Percentiles rank a stretch among this genome's conserved stretches.
Conservation (phyloP, 2,113 vertebrate species). For the Salvelinus fontinalis region DNA sequence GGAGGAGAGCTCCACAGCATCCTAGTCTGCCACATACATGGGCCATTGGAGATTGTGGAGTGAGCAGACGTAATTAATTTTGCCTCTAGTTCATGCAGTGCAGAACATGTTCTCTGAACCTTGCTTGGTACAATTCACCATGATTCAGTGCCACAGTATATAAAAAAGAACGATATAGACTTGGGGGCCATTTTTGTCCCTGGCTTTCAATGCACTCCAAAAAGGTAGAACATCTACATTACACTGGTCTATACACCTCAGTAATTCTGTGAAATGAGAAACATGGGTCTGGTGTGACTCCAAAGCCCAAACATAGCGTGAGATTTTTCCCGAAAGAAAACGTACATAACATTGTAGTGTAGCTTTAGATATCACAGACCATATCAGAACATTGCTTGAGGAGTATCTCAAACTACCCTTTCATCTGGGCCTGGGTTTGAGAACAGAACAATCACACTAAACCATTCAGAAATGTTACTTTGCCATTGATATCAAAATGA, state of each 20-base stretch:
- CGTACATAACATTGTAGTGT: background rate
- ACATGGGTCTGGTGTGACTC: background rate
- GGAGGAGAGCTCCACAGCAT: background rate
- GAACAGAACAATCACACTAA: background rate
- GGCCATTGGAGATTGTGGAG: background rate
- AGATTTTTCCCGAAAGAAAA: background rate
- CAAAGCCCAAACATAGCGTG: background rate
- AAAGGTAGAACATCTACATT: background rate
- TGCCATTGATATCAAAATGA: no score
- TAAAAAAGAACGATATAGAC: background rate
- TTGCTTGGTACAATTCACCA: background rate
- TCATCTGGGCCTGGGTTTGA: background rate
- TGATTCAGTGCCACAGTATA: background rate
- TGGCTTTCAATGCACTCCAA: background rate
- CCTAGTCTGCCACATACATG: background rate
- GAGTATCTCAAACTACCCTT: background rate
- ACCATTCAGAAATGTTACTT: background rate
- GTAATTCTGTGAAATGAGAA: background rate
- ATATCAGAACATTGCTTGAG: background rate
- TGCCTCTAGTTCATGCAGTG: constrained; percentile 3
- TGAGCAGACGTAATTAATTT: background rate
- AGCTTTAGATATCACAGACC: background rate
- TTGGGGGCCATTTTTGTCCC: background rate
- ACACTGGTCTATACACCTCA: background rate
- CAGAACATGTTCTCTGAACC: background rate